A percentile compares a stretch with the other conserved stretches of the same genome.
Evolutionary conservation across 2,797 vertebrate genomes (phyloP).

Genomic region (Urosaurus nigricauda): DNA sequence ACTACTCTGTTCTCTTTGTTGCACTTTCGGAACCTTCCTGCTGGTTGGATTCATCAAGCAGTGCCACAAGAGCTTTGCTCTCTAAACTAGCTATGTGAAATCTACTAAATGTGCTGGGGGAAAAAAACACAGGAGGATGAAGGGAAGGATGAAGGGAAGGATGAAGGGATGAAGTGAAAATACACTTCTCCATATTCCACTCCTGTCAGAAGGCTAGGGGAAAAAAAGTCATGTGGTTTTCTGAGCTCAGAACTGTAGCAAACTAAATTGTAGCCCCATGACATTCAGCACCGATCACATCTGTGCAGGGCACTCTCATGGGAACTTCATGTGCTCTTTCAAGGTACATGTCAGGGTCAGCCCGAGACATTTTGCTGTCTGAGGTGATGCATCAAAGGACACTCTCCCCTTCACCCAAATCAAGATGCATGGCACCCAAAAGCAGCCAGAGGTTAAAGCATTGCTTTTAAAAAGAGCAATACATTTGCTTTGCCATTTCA

Average conservation of each 20-base stretch:
- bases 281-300: background rate
- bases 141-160: constrained; percentile 40
- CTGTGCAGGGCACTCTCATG: background rate
- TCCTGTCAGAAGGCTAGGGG: background rate
- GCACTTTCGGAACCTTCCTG: background rate
- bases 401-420: background rate
- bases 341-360: background rate
- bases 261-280: background rate
- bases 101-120: constrained; percentile 2
- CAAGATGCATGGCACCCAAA: background rate
- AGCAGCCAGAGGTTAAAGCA: background rate
- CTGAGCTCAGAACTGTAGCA: background rate
- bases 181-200: constrained; percentile 7
- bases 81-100: constrained; percentile 27
- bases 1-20: constrained; percentile 25
- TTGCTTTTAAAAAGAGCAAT: too few relatives aligned
- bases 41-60: background rate
- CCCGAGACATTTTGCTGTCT: background rate
- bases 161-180: constrained; percentile 19
- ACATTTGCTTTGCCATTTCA: too few relatives aligned
- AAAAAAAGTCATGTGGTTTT: background rate
- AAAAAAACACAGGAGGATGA: constrained; percentile 18
- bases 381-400: background rate
- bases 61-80: constrained; percentile 44
- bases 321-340: background rate